phyloP scores from a whole-genome alignment of 2,797 vertebrate species.

The Acrossocheilus fasciatus region DNA sequence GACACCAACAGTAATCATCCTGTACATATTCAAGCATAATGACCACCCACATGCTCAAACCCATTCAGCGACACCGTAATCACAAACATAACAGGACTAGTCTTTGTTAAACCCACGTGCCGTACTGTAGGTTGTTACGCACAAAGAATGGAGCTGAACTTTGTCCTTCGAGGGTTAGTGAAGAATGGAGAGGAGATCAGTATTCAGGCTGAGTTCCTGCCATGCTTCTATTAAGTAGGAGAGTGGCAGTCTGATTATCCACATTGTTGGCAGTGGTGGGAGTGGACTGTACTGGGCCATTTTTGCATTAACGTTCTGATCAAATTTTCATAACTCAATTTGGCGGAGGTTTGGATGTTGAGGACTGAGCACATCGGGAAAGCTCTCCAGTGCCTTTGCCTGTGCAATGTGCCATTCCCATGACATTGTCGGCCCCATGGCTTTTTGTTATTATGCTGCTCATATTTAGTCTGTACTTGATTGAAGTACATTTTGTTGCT shows the following conservation, averaged over 20 bases:
- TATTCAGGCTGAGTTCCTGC: slow-evolving; percentile 53
- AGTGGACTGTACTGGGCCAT: slow-evolving; percentile 54
- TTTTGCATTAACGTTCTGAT: slow-evolving; percentile 70
- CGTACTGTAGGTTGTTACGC: background rate
- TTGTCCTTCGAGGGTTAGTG: slow-evolving; percentile 32
- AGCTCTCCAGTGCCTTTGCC: slow-evolving; percentile 18
- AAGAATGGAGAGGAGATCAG: slow-evolving; percentile 55
- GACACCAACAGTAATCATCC: slow-evolving; percentile 55
- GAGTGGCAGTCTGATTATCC: slow-evolving; percentile 66
- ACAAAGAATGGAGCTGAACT: slow-evolving; percentile 33
- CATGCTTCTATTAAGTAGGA: slow-evolving; percentile 54
- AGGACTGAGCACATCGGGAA: background rate
- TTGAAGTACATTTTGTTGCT: too few species aligned
- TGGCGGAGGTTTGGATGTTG: slow-evolving; percentile 38
- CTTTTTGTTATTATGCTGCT: background rate
- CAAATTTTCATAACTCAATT: slow-evolving; percentile 73
- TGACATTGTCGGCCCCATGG: slow-evolving; percentile 19
- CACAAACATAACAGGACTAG: slow-evolving; percentile 26
- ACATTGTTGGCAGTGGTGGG: slow-evolving; percentile 51
- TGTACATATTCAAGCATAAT: slow-evolving; percentile 52
- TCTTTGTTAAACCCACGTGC: slow-evolving; percentile 16
- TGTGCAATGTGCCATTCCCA: background rate
- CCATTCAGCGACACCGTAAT: slow-evolving; percentile 37
- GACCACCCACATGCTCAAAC: slow-evolving; percentile 40
- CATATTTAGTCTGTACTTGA: background rate